Percentiles rank a stretch among this genome's conserved stretches.
Conservation (phyloP, 2,113 vertebrate species). For the Hyaena hyaena region DNA sequence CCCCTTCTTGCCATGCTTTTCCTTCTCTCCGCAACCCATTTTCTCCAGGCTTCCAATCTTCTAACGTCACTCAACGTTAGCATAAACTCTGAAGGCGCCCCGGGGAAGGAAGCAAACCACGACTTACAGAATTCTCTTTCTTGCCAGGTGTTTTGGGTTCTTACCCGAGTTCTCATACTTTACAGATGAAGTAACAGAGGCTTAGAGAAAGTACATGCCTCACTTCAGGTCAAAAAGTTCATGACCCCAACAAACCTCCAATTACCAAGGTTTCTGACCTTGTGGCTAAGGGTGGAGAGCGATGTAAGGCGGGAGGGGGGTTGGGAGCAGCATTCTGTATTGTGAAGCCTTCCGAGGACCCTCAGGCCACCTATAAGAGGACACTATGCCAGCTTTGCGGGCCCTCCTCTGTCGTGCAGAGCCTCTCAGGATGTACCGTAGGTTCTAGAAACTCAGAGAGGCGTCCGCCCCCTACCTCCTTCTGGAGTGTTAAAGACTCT, state of each 20-base stretch:
- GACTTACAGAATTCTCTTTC: neutral
- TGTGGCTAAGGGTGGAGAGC: neutral
- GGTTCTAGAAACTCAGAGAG: neutral
- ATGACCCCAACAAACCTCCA: neutral
- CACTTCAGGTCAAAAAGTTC: neutral
- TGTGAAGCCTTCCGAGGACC: neutral
- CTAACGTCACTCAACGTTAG: neutral
- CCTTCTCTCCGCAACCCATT: neutral
- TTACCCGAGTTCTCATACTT: neutral
- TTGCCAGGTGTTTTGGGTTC: neutral
- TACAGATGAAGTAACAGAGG: neutral
- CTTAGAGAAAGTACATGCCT: neutral
- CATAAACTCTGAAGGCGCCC: neutral
- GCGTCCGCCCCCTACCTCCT: slow-evolving; percentile 90
- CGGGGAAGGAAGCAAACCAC: neutral
- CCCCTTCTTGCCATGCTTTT: neutral
- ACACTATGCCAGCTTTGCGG: neutral
- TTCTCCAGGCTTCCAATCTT: neutral
- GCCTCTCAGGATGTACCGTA: neutral
- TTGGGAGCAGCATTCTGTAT: neutral
- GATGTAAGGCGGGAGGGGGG: neutral
- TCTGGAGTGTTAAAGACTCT: slow-evolving; percentile 93
- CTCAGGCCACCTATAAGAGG: neutral
- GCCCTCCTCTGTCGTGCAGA: neutral
- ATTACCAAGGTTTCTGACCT: neutral